phyloP scores from a whole-genome alignment of 2,797 vertebrate genomes.

The Pipistrellus pipistrellus region DNA sequence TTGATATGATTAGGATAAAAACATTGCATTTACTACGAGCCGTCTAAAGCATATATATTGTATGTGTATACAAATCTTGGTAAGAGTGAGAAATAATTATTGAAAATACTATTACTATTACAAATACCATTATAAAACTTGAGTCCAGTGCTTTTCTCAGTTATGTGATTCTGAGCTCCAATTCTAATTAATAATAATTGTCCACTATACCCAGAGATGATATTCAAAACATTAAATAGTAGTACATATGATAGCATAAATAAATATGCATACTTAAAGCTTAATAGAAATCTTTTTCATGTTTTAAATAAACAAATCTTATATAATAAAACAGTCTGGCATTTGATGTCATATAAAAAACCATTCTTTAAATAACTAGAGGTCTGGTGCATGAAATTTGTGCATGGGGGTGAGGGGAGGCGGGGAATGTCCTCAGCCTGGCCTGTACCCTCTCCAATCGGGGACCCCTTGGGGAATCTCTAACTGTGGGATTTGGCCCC shows the following conservation, averaged over 20 bases:
- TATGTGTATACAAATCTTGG: not conserved
- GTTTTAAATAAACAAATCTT: not conserved
- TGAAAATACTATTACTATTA: not conserved
- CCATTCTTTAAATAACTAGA: not conserved
- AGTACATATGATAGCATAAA: not conserved
- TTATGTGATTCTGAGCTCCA: not conserved
- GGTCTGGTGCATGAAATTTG: too few relatives aligned
- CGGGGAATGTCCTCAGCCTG: too few relatives aligned
- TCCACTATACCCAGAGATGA: not conserved
- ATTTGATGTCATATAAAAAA: not conserved
- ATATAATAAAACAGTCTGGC: not conserved
- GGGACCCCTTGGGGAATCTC: too few relatives aligned
- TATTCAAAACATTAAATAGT: not conserved
- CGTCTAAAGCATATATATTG: not conserved
- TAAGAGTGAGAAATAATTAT: not conserved
- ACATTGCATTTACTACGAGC: not conserved
- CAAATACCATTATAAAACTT: not conserved
- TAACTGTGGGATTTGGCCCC: too few relatives aligned
- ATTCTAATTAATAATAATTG: not conserved
- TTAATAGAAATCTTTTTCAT: not conserved
- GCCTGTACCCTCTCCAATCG: too few relatives aligned
- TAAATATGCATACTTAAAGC: not conserved
- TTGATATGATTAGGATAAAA: slow-evolving; percentile 23
- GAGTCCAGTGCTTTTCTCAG: not conserved
- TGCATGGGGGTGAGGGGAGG: too few relatives aligned